These are phyloP conservation scores for Hozukius guyotensis DNA, from an alignment of 2,797 vertebrate species.

Conservation along the genomic window DNA sequence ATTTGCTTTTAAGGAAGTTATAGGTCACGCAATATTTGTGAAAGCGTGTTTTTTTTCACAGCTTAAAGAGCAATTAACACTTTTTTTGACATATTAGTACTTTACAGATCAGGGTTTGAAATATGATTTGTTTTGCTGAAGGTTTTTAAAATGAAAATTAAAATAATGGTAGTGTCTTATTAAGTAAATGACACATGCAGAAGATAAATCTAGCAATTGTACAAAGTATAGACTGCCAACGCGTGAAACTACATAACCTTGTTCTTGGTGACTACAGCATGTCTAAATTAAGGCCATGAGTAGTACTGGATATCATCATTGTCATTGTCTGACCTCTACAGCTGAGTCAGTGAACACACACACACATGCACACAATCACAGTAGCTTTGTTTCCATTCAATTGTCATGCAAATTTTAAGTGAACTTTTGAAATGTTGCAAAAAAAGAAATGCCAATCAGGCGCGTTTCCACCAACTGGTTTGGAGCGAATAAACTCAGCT, in stretches of 20 bases:
- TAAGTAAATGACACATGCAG: neutral
- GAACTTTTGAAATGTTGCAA: too few relatives aligned
- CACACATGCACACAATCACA: neutral
- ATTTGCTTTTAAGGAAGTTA: constrained; percentile 31
- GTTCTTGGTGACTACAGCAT: constrained; percentile 21
- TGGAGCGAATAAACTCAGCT: too few relatives aligned
- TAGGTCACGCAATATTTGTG: constrained; percentile 7
- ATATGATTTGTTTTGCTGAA: neutral
- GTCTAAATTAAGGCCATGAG: constrained; percentile 42
- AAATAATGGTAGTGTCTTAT: neutral
- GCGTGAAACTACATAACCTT: neutral
- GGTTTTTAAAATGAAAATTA: neutral
- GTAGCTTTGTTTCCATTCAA: too few relatives aligned
- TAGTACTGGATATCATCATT: constrained; percentile 44
- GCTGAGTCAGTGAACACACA: constrained; percentile 36
- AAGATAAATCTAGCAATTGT: neutral
- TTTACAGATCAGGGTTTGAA: neutral
- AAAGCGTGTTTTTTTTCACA: neutral
- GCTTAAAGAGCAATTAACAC: neutral
- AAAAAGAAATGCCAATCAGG: too few relatives aligned
- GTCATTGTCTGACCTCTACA: constrained; percentile 57
- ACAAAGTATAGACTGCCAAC: neutral
- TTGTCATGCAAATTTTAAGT: too few relatives aligned
- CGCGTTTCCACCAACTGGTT: too few relatives aligned
- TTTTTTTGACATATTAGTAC: neutral